phyloP scores from a whole-genome alignment of 2,888 invertebrate genomes.

The Salpingus planirostris region DNA sequence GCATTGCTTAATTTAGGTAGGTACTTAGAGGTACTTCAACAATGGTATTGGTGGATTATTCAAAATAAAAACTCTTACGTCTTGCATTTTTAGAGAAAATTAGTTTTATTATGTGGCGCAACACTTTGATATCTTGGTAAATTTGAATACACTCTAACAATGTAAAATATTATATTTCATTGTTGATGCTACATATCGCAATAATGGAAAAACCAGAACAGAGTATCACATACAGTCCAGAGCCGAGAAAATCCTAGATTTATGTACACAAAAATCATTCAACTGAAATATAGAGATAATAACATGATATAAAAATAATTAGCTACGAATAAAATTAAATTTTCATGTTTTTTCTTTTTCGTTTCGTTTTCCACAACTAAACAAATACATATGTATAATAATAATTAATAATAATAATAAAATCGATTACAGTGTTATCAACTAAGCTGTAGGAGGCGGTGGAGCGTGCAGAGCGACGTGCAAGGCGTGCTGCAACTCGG shows the following conservation, averaged over 20 bases:
- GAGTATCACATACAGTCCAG: slow-evolving; percentile 35
- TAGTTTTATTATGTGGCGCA: slow-evolving; percentile 14
- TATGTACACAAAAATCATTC: background rate
- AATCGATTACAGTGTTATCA: no score
- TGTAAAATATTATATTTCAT: slow-evolving; percentile 28
- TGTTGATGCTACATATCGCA: slow-evolving; percentile 19
- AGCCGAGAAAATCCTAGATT: slow-evolving; percentile 16
- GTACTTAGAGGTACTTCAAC: no score
- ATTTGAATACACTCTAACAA: slow-evolving; percentile 27
- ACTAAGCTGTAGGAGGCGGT: slow-evolving; percentile 20
- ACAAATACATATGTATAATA: background rate
- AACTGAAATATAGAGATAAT: background rate
- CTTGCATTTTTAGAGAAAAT: slow-evolving; percentile 15
- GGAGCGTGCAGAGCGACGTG: slow-evolving; percentile 55
- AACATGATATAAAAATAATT: slow-evolving; percentile 9
- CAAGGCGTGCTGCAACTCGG: slow-evolving; percentile 77
- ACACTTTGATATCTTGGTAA: slow-evolving; percentile 16
- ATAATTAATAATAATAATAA: slow-evolving; percentile 5
- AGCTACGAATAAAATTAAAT: slow-evolving; percentile 6
- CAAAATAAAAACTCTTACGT: no score
- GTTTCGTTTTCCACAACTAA: no score
- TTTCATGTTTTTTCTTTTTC: no score
- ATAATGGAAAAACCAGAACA: slow-evolving; percentile 17
- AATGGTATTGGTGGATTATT: no score
- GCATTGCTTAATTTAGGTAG: no score